Conservation (phyloP, 2,888 invertebrate genomes). For the Dasysyrphus tricinctus region DNA sequence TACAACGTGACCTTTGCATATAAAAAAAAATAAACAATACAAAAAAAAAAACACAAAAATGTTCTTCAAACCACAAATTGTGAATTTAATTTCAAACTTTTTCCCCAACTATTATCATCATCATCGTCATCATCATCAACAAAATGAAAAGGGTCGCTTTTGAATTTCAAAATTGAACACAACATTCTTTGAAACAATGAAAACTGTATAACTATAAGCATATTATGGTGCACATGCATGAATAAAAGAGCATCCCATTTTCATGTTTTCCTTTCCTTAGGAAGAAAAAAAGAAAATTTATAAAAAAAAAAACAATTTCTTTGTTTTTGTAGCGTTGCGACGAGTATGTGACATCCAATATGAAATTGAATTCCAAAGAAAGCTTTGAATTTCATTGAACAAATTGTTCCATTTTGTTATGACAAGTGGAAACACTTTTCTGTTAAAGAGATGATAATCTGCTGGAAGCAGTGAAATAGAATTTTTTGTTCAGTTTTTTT, state of each 20-base stretch:
- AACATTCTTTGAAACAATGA: neutral
- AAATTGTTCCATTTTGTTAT: slow-evolving; percentile 11
- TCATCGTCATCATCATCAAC: neutral
- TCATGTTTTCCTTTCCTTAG: neutral
- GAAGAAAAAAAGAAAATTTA: neutral
- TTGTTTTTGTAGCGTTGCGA: neutral
- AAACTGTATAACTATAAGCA: neutral
- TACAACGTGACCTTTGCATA: neutral
- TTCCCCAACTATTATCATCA: neutral
- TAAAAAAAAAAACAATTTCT: neutral
- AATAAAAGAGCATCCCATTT: neutral
- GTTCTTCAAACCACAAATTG: neutral
- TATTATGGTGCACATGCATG: slow-evolving; percentile 2
- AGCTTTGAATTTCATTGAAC: slow-evolving; percentile 9
- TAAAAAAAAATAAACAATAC: neutral
- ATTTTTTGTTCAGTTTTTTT: neutral
- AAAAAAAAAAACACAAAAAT: too few relatives aligned
- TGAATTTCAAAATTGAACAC: slow-evolving; percentile 11
- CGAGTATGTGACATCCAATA: slow-evolving; percentile 3
- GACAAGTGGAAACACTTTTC: slow-evolving; percentile 21
- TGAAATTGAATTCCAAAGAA: slow-evolving; percentile 1
- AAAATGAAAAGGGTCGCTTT: neutral
- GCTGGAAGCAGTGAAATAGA: neutral
- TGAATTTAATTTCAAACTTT: neutral
- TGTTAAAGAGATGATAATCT: neutral